Conservation (phyloP, 2,797 vertebrate species). For the Morus bassanus region DNA sequence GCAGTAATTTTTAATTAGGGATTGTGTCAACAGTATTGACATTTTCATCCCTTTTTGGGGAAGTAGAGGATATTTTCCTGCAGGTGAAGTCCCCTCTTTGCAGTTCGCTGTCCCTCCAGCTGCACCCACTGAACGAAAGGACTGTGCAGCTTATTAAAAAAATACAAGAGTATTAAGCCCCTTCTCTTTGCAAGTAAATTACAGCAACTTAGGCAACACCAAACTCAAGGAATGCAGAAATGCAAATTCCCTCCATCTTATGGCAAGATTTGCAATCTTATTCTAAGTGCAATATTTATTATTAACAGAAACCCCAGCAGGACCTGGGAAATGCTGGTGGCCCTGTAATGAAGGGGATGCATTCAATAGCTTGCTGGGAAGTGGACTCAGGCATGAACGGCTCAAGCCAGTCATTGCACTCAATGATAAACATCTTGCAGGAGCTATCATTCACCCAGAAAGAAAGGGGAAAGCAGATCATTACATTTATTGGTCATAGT, state of each 20-base stretch:
- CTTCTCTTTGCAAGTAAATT: background rate
- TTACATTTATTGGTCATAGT: slow-evolving; percentile 52
- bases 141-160: background rate
- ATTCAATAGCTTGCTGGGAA: slow-evolving; percentile 11
- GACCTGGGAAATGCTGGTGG: background rate
- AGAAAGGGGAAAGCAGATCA: slow-evolving; percentile 19
- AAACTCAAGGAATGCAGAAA: slow-evolving; percentile 10
- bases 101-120: background rate
- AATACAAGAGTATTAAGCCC: background rate
- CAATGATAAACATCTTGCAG: slow-evolving; percentile 20
- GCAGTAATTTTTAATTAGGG: slow-evolving; percentile 56
- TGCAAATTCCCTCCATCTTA: background rate
- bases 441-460: slow-evolving; percentile 16
- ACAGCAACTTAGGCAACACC: background rate
- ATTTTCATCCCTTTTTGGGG: slow-evolving; percentile 12
- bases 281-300: slow-evolving; percentile 14
- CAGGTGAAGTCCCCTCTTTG: background rate
- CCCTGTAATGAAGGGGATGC: background rate
- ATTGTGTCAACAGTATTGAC: slow-evolving; percentile 40
- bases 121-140: background rate
- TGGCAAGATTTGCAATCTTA: slow-evolving; percentile 8
- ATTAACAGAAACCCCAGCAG: background rate
- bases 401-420: slow-evolving; percentile 12
- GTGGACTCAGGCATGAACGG: background rate
- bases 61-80: slow-evolving; percentile 6